Base-by-base conservation (phyloP, 1,140 invertebrate genomes). In the Pogonus chalceus region DNA sequence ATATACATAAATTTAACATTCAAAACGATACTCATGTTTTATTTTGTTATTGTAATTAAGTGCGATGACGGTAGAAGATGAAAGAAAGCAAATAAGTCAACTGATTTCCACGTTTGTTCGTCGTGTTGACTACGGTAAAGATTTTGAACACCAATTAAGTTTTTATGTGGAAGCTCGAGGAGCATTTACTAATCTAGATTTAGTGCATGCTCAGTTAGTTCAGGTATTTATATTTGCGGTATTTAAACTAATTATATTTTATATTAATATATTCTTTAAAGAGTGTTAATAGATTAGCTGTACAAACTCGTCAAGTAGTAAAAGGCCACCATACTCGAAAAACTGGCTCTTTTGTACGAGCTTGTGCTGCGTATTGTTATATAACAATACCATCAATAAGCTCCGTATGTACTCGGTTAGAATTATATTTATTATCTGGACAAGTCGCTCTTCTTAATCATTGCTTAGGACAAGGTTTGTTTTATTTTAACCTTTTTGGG, bases 381-480 rank as follows among this genome's bases (percentile, higher is more conserved):
- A 95, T 98, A 31, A 97, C 94, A 1, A 91, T 96, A 72, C 95
- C 95, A 20, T 96, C 93, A 3, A 81, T 98, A 60, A 78, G 79
- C 56, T 85, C 86, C 56, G 77, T 84, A 4, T 77, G 84, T 55
- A 77, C 78, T 20, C 81, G 88, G 62, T 77, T 96, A 52, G 82
- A 90, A 61, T 78, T 97, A 16, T 95, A 95, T 74, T 73, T 96
- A 47, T 71, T 92, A 2, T 87, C 87, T 14, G 91, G 90, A 23
- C 88, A 95, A 72, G 84, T 93, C 37, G 91, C 93, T 21, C 72
- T 97, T 49, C 76, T 88, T 20, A 95, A 95, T 77, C 82, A 90
- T 57, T 96, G 92, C 68, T 75, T 93, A 46, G 90, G 90, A 35
- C 94, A 97, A 83, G 90, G 90, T 59, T 20, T n/a, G 4, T 2